Conservation (phyloP, 2,113 vertebrate genomes). For the Hippocampus mohnikei region DNA sequence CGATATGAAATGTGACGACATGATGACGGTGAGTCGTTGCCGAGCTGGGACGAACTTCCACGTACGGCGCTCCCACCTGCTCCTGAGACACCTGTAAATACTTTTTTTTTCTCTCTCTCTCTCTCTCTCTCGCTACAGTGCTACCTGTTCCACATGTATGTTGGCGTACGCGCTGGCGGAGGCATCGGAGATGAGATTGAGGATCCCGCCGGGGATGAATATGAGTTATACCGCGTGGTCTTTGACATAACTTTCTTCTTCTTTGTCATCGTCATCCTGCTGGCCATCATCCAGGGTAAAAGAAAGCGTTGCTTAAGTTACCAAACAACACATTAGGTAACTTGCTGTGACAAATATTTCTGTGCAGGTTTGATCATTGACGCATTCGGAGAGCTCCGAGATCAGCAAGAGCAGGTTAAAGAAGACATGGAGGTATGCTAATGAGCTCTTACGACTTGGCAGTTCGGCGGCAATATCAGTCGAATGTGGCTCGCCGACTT, state of each 20-base stretch:
- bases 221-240: conserved; percentile 88
- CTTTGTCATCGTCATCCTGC: conserved; percentile 90
- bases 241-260: conserved; percentile 97
- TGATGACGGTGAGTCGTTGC: conserved; percentile 83
- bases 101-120: not conserved
- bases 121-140: conserved; percentile 67
- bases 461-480: not conserved
- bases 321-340: not conserved
- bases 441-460: not conserved
- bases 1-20: conserved; percentile 93
- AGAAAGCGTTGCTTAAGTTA: not conserved
- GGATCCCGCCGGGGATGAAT: conserved; percentile 89
- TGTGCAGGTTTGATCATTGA: conserved; percentile 82
- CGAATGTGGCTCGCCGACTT: not conserved
- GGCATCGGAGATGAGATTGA: conserved; percentile 93
- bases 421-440: conserved; percentile 86
- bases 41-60: not conserved
- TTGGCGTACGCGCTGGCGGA: conserved; percentile 88
- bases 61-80: not conserved
- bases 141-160: conserved; percentile 94
- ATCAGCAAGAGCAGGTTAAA: conserved; percentile 86
- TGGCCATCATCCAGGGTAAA: conserved; percentile 92
- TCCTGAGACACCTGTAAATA: not conserved
- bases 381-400: conserved; percentile 84
- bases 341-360: not conserved